phyloP scores from a whole-genome alignment of 2,888 invertebrate genomes.

The Drosophila picticornis region DNA sequence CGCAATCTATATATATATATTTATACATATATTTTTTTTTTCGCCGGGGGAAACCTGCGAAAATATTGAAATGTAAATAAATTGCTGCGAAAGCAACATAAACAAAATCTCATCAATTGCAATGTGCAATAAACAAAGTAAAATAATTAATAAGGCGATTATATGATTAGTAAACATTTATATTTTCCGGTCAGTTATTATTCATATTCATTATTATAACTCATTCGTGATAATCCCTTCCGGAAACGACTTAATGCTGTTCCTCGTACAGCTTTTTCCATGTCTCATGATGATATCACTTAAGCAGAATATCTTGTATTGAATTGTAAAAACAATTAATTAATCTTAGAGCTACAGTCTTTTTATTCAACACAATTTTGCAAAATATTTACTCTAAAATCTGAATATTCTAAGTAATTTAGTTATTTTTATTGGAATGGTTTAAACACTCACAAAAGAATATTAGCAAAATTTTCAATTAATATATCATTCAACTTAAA shows the following conservation, averaged over 20 bases:
- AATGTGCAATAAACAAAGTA: neutral
- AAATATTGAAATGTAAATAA: conserved; percentile 29
- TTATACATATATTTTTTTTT: neutral
- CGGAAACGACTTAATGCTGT: neutral
- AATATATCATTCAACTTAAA: neutral
- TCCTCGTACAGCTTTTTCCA: neutral
- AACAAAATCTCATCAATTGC: neutral
- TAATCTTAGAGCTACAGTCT: neutral
- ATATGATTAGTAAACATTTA: neutral
- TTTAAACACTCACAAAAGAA: neutral
- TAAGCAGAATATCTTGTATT: neutral
- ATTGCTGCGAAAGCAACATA: neutral
- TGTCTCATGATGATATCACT: neutral
- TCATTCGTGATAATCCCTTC: neutral
- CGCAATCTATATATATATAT: conserved; percentile 1
- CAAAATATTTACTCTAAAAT: neutral
- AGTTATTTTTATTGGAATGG: neutral
- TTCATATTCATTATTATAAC: neutral
- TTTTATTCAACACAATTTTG: neutral
- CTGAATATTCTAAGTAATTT: neutral
- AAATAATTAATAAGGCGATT: conserved; percentile 1
- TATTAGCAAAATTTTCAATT: neutral
- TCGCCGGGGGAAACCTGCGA: neutral
- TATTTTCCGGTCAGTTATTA: neutral
- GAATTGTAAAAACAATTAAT: neutral